These are phyloP conservation scores for Rallus crepitans DNA, from an alignment of 2,797 vertebrate species.

Conservation along the genomic window DNA sequence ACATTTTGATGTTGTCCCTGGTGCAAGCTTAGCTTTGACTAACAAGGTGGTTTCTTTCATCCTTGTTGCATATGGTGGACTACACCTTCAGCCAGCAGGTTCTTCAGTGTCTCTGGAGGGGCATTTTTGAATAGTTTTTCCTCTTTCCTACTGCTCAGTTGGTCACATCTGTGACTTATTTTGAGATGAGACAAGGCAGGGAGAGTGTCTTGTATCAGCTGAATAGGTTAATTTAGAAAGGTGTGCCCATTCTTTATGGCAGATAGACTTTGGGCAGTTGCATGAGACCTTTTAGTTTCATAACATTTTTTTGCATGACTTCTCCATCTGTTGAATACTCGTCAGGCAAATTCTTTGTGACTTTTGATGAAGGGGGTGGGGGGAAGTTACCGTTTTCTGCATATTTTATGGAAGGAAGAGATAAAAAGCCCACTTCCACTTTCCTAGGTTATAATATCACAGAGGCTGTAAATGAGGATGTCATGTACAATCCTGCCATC, in stretches of 20 bases:
- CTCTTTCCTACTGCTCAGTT: background rate
- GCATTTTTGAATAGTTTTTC: background rate
- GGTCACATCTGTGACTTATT: background rate
- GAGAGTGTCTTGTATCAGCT: background rate
- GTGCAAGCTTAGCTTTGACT: background rate
- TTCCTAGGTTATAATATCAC: background rate
- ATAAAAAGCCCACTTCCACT: background rate
- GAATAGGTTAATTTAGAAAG: background rate
- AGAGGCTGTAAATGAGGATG: background rate
- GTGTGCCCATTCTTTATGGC: background rate
- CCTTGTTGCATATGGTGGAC: background rate
- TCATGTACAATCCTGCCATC: background rate
- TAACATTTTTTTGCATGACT: background rate
- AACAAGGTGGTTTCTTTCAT: background rate
- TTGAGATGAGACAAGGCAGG: background rate
- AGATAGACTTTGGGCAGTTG: background rate
- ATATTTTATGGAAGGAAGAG: slow-evolving; percentile 6
- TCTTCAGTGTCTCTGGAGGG: background rate
- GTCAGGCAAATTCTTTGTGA: background rate
- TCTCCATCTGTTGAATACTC: background rate
- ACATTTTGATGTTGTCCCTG: background rate
- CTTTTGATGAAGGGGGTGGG: background rate
- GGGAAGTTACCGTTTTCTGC: background rate
- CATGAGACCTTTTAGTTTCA: slow-evolving; percentile 5
- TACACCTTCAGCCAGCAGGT: background rate